phyloP scores from a whole-genome alignment of 2,888 invertebrate species.

The Dusona sp. region DNA sequence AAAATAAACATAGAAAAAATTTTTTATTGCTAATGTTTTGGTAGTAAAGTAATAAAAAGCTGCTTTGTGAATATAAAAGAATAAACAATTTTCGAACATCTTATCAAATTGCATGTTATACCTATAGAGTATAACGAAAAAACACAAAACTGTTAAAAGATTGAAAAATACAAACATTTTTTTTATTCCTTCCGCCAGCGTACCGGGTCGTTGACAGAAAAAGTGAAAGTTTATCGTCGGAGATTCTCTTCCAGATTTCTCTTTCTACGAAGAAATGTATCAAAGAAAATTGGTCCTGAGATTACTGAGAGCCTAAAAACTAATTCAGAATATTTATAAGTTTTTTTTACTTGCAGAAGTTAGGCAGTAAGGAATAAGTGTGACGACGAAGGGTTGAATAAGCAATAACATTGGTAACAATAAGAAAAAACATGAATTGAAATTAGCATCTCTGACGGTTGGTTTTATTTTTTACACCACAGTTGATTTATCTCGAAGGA shows the following conservation, averaged over 20 bases:
- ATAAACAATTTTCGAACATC: too few relatives aligned
- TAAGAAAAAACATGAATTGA: background rate
- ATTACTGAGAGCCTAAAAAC: too few relatives aligned
- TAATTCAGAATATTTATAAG: too few relatives aligned
- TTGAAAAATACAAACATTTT: background rate
- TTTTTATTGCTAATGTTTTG: background rate
- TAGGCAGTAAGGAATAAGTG: background rate
- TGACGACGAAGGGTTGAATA: background rate
- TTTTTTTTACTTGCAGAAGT: background rate
- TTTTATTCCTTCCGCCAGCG: background rate
- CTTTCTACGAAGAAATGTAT: background rate
- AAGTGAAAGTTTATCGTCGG: background rate
- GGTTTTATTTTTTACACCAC: background rate
- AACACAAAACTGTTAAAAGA: background rate
- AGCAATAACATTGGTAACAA: background rate
- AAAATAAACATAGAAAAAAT: background rate
- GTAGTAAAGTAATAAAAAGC: background rate
- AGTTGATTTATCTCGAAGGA: constrained; percentile 29
- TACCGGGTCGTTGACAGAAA: background rate
- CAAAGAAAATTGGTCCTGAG: too few relatives aligned
- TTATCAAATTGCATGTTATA: background rate
- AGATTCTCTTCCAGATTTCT: background rate
- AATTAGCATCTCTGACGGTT: background rate
- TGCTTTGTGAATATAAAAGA: too few relatives aligned
- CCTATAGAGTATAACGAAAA: background rate